Conservation (phyloP, 2,113 vertebrate species). For the Pseudopipra pipra region DNA sequence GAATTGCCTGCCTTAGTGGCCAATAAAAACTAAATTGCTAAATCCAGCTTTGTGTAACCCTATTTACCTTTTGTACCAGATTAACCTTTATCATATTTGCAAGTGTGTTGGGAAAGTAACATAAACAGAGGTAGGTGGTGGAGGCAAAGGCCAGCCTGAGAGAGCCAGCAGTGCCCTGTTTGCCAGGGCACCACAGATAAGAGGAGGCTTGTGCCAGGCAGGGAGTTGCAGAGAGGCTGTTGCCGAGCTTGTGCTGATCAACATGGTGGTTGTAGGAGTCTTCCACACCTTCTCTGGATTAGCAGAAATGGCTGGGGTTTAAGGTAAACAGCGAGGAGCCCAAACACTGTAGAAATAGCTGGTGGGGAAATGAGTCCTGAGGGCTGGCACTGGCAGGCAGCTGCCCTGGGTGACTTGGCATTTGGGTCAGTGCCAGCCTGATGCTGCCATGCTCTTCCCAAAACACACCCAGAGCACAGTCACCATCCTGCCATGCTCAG, state of each 20-base stretch:
- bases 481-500: neutral
- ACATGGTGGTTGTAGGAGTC: neutral
- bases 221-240: neutral
- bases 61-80: constrained; percentile 58
- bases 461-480: neutral
- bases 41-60: constrained; percentile 65
- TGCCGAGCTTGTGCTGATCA: neutral
- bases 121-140: constrained; percentile 61
- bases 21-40: constrained; percentile 62
- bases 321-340: neutral
- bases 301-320: neutral
- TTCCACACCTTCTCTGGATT: neutral
- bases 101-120: constrained; percentile 60
- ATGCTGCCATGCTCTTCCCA: neutral
- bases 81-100: constrained; percentile 68
- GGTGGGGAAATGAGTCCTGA: neutral
- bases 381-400: neutral
- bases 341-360: neutral
- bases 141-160: constrained; percentile 45
- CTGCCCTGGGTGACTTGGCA: neutral
- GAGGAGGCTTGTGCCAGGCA: constrained; percentile 29
- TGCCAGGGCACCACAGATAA: constrained; percentile 38
- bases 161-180: constrained; percentile 9
- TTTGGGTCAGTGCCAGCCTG: neutral
- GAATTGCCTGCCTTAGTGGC: constrained; percentile 56